A percentile compares a stretch with the other conserved stretches of the same genome.
Conservation (phyloP, 2,888 invertebrate genomes). For the Tenthredo amoena region DNA sequence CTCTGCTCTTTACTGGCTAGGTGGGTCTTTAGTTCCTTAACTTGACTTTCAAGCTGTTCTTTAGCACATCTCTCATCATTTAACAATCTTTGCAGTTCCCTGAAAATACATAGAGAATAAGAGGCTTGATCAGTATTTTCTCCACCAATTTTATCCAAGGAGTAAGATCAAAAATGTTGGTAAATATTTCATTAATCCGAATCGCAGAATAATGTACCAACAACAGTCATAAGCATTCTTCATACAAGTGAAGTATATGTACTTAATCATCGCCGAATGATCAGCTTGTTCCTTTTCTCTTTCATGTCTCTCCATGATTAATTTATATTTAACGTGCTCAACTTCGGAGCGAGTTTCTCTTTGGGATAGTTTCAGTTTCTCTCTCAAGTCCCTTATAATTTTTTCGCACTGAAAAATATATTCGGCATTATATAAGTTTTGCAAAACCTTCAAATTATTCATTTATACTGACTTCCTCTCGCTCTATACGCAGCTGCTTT, state of each 20-base stretch:
- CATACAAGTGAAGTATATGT: slow-evolving; percentile 53
- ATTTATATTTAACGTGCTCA: slow-evolving; percentile 85
- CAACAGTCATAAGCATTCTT: slow-evolving; percentile 39
- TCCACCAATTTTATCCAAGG: background rate
- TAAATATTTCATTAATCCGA: background rate
- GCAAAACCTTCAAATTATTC: background rate
- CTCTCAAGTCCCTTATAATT: slow-evolving; percentile 81
- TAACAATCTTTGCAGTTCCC: slow-evolving; percentile 89
- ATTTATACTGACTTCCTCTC: slow-evolving; percentile 73
- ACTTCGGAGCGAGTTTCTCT: slow-evolving; percentile 82
- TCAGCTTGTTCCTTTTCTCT: slow-evolving; percentile 90
- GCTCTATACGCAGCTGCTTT: slow-evolving; percentile 82
- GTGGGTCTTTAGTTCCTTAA: slow-evolving; percentile 80
- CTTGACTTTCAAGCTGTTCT: slow-evolving; percentile 86
- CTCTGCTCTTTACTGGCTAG: slow-evolving; percentile 75
- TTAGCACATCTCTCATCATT: slow-evolving; percentile 87
- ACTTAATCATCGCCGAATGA: slow-evolving; percentile 88
- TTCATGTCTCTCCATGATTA: slow-evolving; percentile 89
- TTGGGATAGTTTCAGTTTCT: slow-evolving; percentile 81
- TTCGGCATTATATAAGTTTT: background rate
- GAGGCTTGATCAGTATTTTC: background rate
- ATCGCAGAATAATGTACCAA: slow-evolving; percentile 38
- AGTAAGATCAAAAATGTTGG: slow-evolving; percentile 3
- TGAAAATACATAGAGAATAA: slow-evolving; percentile 70
- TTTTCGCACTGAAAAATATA: slow-evolving; percentile 81